A percentile compares a stretch with the other conserved stretches of the same genome.
Evolutionary conservation across 2,113 vertebrate species (phyloP).

Genomic region (Phasianus colchicus): DNA sequence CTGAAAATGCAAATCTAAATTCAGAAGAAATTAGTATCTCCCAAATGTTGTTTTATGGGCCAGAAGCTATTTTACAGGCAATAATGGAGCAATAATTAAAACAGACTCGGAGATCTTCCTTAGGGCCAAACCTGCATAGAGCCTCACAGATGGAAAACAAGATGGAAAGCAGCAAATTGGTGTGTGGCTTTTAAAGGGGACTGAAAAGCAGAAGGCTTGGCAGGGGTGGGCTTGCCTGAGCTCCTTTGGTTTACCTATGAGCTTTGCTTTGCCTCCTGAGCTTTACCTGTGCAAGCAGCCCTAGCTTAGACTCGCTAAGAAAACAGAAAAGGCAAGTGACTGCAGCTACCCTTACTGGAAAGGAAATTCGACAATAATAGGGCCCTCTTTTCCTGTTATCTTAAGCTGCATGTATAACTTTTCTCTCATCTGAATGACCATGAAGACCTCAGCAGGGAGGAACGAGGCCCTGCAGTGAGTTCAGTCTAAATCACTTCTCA

Average conservation of each 20-base stretch:
- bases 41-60: background rate
- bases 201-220: background rate
- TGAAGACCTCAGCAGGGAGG: background rate
- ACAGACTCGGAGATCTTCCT: background rate
- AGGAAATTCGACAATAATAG: background rate
- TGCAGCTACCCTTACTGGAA: background rate
- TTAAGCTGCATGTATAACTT: background rate
- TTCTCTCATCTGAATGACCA: background rate
- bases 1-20: slow-evolving; percentile 21
- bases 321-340: background rate
- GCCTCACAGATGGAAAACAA: background rate
- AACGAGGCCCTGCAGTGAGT: background rate
- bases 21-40: background rate
- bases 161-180: background rate
- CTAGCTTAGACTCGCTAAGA: background rate
- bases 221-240: background rate
- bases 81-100: background rate
- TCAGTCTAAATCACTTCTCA: background rate
- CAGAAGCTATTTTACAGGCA: background rate
- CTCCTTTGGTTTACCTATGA: background rate
- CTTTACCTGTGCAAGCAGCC: background rate
- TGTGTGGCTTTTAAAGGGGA: background rate
- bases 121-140: background rate
- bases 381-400: background rate
- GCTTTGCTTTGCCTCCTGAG: background rate